Evolutionary conservation across 2,113 vertebrate genomes (phyloP), one percentile per base, ranked within the genome.

Genomic region (Paratilapia polleni): DNA sequence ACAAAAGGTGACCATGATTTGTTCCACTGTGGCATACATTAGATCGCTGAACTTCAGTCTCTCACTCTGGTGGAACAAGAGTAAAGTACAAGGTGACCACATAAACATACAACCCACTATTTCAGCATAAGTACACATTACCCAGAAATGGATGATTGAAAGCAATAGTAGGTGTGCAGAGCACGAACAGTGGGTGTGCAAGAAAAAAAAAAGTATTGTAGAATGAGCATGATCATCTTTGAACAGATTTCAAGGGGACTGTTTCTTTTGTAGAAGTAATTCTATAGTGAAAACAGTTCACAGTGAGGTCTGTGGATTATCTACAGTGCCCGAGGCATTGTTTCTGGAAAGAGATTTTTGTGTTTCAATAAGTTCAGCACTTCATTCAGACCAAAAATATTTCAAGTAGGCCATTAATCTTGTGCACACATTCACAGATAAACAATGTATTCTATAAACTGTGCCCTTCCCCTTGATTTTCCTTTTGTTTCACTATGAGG

Each of bases 31-130:
- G 61, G 57, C 2, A 6, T 70, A 24, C 24, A 34, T 74, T 17
- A 31, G 22, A 62, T 58, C 36, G 13, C 3, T 2, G 12, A 58
- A 75, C 34, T 52, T 26, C 52, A 20, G 66, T 58, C 20, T 64
- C 12, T 68, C 28, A 1, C 62, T 60, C 28, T 2, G n/a, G 36
- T 24, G 9, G 24, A 75, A 77, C 56, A 28, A 43, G 12, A 74
- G 34, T 6, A 61, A 13, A 63, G 60, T 26, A 64, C 56, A 81
- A 66, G 49, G 17, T 3, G 9, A 73, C 52, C 81, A 52, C 84
- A 79, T 75, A 85, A 89, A 88, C 70, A 78, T 63, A 62, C 62
- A 86, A 79, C 59, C 73, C 80, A 66, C 56, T 28, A 34, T 34
- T 77, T 79, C 57, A 64, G n/a, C 80, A 28, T 22, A 63, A 83